A percentile compares a stretch with the other conserved stretches of the same genome.
phyloP scores from a whole-genome alignment of 2,888 invertebrate species.

The Protodeltote pygarga region DNA sequence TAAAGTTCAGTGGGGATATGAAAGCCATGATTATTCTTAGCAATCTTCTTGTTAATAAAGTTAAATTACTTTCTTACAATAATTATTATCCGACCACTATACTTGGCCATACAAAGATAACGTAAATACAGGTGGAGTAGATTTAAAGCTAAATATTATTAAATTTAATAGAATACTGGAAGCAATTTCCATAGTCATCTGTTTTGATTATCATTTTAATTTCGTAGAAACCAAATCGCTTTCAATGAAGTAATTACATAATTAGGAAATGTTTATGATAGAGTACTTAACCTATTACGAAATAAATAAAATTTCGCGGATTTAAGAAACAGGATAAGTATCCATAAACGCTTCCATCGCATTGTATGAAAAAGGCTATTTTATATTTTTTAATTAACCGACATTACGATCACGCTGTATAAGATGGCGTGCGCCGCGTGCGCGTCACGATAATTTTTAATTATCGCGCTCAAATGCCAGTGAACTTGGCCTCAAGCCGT shows the following conservation, averaged over 20 bases:
- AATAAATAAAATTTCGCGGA: constrained; percentile 1
- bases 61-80: constrained; percentile 5
- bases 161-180: constrained; percentile 1
- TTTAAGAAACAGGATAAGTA: constrained; percentile 5
- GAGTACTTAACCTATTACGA: constrained; percentile 3
- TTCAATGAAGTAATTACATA: constrained; percentile 30
- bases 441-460: constrained; percentile 86
- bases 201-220: constrained; percentile 27
- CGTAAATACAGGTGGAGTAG: constrained; percentile 13
- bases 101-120: constrained; percentile 3
- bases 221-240: constrained; percentile 21
- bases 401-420: constrained; percentile 66
- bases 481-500: constrained; percentile 85
- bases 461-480: constrained; percentile 86
- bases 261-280: constrained; percentile 33
- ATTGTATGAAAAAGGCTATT: constrained; percentile 39
- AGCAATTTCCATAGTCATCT: constrained; percentile 21
- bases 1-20: constrained; percentile 15
- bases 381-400: constrained; percentile 54
- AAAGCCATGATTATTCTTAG: constrained; percentile 3
- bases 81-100: constrained; percentile 11
- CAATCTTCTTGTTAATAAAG: constrained; percentile 10
- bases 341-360: constrained; percentile 12
- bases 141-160: not conserved
- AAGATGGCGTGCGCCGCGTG: constrained; percentile 80